phyloP scores from a whole-genome alignment of 2,113 vertebrate genomes.

The Sphyrna mokarran region DNA sequence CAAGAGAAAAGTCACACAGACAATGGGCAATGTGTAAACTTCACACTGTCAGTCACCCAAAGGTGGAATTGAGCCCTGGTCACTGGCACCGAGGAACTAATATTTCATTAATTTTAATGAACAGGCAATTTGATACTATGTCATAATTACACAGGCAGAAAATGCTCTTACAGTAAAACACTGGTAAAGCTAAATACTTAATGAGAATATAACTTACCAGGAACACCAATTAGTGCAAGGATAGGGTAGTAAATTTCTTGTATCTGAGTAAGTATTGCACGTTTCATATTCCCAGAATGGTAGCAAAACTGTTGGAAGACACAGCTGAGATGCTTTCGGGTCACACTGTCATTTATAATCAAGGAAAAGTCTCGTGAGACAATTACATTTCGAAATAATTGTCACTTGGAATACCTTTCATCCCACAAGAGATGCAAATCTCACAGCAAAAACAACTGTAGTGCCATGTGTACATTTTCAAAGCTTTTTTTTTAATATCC shows the following conservation, averaged over 20 bases:
- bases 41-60: no score
- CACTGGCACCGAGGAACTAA: no score
- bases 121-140: background rate
- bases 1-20: no score
- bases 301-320: background rate
- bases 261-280: background rate
- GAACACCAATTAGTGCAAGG: background rate
- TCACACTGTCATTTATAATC: background rate
- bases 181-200: background rate
- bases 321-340: background rate
- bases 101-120: background rate
- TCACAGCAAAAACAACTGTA: background rate
- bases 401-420: background rate
- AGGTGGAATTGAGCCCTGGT: no score
- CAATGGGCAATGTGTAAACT: no score
- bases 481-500: background rate
- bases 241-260: background rate
- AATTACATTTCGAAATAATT: background rate
- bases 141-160: background rate
- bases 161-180: background rate
- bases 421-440: background rate
- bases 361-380: background rate
- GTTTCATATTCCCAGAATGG: background rate
- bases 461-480: background rate
- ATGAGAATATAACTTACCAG: background rate